A percentile compares a stretch with the other conserved stretches of the same genome.
Conservation (phyloP, 23 tunicate genomes). For the Styela clava region DNA sequence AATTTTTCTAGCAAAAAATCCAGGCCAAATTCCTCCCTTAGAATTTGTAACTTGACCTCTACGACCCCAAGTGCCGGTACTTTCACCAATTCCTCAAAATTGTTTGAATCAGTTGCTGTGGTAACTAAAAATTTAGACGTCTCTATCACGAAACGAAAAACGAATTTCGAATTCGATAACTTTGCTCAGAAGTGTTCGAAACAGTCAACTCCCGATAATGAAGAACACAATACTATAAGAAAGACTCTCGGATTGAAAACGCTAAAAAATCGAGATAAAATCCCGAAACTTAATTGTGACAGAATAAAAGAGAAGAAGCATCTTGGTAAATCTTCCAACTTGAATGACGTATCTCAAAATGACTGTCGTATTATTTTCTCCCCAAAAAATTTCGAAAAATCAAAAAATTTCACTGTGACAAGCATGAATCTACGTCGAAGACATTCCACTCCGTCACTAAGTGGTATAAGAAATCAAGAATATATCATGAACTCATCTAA, state of each 20-base stretch:
- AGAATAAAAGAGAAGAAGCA: background rate
- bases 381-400: background rate
- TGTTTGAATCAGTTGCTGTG: too few species aligned
- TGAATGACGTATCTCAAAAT: background rate
- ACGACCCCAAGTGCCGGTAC: background rate
- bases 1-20: background rate
- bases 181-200: too few species aligned
- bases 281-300: background rate
- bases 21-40: background rate
- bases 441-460: slow-evolving; percentile 8
- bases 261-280: background rate
- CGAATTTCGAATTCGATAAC: too few species aligned
- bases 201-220: too few species aligned
- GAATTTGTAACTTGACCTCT: background rate
- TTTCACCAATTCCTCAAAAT: background rate
- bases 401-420: slow-evolving; percentile 5
- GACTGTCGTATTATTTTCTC: background rate
- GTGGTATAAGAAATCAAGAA: background rate
- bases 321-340: background rate
- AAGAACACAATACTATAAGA: too few species aligned
- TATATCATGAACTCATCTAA: background rate
- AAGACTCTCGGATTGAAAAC: background rate
- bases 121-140: too few species aligned
- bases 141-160: too few species aligned
- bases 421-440: background rate